phyloP scores from a whole-genome alignment of 2,797 vertebrate genomes.

The Anguilla anguilla region DNA sequence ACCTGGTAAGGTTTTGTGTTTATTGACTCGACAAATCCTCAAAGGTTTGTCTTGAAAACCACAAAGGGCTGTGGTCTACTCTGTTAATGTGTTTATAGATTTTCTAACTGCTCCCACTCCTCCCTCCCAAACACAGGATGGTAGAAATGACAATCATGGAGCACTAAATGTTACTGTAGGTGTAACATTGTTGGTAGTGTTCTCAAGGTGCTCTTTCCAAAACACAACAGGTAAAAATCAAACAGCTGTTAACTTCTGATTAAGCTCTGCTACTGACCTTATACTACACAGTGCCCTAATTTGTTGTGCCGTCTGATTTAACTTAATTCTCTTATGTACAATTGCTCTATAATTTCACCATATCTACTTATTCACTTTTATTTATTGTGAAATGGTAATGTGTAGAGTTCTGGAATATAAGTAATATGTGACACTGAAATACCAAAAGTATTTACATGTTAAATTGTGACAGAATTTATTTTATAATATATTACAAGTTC shows the following conservation, averaged over 20 bases:
- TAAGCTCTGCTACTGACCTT: conserved; percentile 38
- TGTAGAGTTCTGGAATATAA: conserved; percentile 50
- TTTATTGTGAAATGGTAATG: conserved; percentile 51
- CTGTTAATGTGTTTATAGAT: not conserved
- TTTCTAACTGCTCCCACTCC: conserved; percentile 1
- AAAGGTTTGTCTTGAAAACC: conserved; percentile 18
- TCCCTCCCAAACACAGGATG: conserved; percentile 27
- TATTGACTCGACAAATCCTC: not conserved
- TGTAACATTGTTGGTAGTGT: conserved; percentile 17
- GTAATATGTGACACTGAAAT: conserved; percentile 53
- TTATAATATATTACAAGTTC: conserved; percentile 52
- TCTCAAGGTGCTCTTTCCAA: conserved; percentile 52
- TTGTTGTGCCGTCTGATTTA: conserved; percentile 43
- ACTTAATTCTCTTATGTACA: conserved; percentile 56
- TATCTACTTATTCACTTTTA: conserved; percentile 52
- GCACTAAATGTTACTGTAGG: not conserved
- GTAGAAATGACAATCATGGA: conserved; percentile 46
- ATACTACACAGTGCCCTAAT: conserved; percentile 38
- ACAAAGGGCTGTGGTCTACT: not conserved
- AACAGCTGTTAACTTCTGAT: conserved; percentile 39
- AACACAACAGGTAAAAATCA: conserved; percentile 41
- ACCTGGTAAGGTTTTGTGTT: not conserved
- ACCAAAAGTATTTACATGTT: conserved; percentile 50
- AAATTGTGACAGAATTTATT: conserved; percentile 54
- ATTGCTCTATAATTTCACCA: conserved; percentile 48